These are phyloP conservation scores for Drosophila pseudoobscura DNA, from an alignment of 1,140 invertebrate species.

Conservation along the genomic window DNA sequence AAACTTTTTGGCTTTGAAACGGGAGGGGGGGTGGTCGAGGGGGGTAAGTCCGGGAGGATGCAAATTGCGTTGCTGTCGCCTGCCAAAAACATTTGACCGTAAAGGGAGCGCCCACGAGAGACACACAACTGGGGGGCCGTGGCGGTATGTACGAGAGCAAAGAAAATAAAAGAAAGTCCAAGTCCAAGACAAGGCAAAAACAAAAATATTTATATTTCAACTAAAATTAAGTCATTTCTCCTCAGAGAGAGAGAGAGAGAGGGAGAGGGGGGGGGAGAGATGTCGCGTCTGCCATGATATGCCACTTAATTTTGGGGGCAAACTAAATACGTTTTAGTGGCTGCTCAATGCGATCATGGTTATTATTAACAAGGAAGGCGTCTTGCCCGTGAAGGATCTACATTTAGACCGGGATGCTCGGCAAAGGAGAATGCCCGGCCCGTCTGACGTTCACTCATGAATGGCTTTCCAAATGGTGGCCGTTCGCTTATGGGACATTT, in stretches of 20 bases:
- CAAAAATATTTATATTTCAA: conserved; percentile 49
- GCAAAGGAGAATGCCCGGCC: too few species aligned
- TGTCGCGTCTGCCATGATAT: too few species aligned
- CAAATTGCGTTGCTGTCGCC: conserved; percentile 65
- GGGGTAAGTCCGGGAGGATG: conserved; percentile 30
- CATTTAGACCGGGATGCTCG: too few species aligned
- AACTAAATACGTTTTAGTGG: too few species aligned
- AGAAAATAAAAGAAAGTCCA: conserved; percentile 5
- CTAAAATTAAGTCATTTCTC: conserved; percentile 50
- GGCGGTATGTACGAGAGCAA: too few species aligned
- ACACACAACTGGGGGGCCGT: conserved; percentile 9
- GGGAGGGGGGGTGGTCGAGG: background rate
- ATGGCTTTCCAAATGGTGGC: too few species aligned
- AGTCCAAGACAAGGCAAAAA: background rate
- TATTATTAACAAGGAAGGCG: too few species aligned
- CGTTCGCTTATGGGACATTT: too few species aligned
- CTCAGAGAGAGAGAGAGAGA: background rate
- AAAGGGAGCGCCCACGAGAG: conserved; percentile 49
- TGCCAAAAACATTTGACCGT: conserved; percentile 67
- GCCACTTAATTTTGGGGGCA: too few species aligned
- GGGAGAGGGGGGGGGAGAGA: background rate
- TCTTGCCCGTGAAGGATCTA: too few species aligned
- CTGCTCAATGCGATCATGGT: too few species aligned
- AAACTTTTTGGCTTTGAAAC: conserved; percentile 29
- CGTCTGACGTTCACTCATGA: too few species aligned